Percentiles rank a stretch among this genome's conserved stretches.
These are phyloP conservation scores for Phalacrocorax carbo DNA, from an alignment of 2,113 vertebrate genomes.

Conservation along the genomic window DNA sequence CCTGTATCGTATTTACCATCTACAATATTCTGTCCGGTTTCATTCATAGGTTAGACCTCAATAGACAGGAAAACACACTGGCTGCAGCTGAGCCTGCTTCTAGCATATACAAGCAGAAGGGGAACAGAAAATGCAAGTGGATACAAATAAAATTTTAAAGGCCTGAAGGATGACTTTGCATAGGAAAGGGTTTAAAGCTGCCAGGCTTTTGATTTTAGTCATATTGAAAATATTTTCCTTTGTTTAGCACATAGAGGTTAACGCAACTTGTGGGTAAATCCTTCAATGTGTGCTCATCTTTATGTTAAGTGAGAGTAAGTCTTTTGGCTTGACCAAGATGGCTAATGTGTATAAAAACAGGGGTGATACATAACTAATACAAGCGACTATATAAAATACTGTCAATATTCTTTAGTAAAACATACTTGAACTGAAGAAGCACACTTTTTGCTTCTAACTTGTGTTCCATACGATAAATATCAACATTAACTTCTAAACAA, in stretches of 20 bases:
- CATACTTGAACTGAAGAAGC: neutral
- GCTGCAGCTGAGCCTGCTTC: neutral
- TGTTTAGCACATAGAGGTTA: neutral
- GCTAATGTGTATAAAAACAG: neutral
- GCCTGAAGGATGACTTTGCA: neutral
- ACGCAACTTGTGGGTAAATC: neutral
- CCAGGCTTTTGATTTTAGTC: neutral
- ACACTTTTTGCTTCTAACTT: neutral
- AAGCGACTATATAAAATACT: neutral
- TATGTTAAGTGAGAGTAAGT: neutral
- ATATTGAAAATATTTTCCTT: neutral
- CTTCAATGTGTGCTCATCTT: neutral
- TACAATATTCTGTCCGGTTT: neutral
- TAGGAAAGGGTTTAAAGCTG: neutral
- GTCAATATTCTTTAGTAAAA: neutral
- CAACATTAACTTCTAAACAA: neutral
- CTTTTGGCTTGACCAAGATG: neutral
- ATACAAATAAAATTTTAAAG: neutral
- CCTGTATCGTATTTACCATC: neutral
- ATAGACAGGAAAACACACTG: neutral
- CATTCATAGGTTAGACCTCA: neutral
- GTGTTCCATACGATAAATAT: rapidly evolving
- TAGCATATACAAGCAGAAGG: neutral
- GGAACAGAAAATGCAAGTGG: neutral
- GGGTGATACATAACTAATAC: neutral